Evolutionary conservation across 2,888 invertebrate genomes (phyloP), one percentile per base, ranked within the genome.

Genomic region (Dicyrtoma fusca): DNA sequence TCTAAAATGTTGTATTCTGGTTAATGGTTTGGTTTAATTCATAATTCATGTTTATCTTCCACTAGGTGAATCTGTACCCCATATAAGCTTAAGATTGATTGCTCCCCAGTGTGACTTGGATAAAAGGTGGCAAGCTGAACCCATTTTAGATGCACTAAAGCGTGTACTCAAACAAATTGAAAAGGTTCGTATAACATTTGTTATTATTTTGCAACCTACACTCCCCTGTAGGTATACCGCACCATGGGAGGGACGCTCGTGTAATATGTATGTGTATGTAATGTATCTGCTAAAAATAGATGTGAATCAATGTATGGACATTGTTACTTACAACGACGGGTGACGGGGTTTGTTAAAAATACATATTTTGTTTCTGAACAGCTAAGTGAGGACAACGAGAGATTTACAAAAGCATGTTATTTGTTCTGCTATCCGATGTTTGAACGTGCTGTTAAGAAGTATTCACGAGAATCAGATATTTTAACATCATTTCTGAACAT

Each of bases 31-130:
- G 17, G 2, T 19, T 19, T 55, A 55, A n/a, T n/a, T n/a, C n/a
- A n/a, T n/a, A n/a, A n/a, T n/a, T n/a, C n/a, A n/a, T n/a, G n/a
- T n/a, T n/a, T n/a, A n/a, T n/a, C n/a, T n/a, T n/a, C n/a, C n/a
- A n/a, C n/a, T 90, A 75, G 88, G 88, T 1, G 86, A 88, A 73
- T 83, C 88, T 11, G 85, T 94, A 44, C 90, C 91, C 10, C 87
- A 91, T 78, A 86, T 90, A 57, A 93, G 92, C 0, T 84, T 96
- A 65, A 87, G 91, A 68, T 84, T 94, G 21, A 86, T 89, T 81
- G 89, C 91, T 69, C 95, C 96, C 0, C 90, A 90, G 63, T 95
- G 94, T 82, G 90, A 90, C 82, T 83, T 95, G 49, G 90, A 91
- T 77, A 84, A 87, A 1, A 87, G 88, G 63, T 95, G 95, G 95